A percentile compares a stretch with the other conserved stretches of the same genome.
Conservation (phyloP, 2,113 vertebrate genomes). For the Calidris pugnax region DNA sequence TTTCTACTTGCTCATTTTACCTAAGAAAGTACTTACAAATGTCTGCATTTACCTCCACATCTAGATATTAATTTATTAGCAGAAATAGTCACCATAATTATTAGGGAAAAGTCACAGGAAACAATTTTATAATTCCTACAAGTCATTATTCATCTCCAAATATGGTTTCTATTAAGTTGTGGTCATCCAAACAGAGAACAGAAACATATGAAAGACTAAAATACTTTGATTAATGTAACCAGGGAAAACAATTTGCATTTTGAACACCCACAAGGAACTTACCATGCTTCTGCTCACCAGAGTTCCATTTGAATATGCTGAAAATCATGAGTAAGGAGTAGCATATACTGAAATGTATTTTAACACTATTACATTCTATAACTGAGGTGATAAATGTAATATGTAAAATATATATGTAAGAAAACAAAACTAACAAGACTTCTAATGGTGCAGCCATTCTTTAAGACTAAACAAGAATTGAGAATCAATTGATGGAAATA, state of each 20-base stretch:
- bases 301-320: background rate
- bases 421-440: background rate
- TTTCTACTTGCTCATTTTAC: background rate
- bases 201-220: background rate
- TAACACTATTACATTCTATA: background rate
- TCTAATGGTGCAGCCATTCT: background rate
- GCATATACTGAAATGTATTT: background rate
- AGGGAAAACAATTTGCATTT: background rate
- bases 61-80: background rate
- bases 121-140: background rate
- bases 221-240: background rate
- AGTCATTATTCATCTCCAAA: background rate
- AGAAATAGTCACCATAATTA: background rate
- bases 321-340: background rate
- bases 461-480: background rate
- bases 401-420: background rate
- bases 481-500: background rate
- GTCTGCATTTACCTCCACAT: background rate
- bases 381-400: background rate
- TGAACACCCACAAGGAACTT: background rate
- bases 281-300: background rate
- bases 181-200: background rate
- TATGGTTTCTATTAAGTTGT: background rate
- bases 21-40: background rate
- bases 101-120: background rate